Evolutionary conservation across 2,888 invertebrate genomes (phyloP), one percentile per base, ranked within the genome.

Genomic region (Notodonta ziczac): DNA sequence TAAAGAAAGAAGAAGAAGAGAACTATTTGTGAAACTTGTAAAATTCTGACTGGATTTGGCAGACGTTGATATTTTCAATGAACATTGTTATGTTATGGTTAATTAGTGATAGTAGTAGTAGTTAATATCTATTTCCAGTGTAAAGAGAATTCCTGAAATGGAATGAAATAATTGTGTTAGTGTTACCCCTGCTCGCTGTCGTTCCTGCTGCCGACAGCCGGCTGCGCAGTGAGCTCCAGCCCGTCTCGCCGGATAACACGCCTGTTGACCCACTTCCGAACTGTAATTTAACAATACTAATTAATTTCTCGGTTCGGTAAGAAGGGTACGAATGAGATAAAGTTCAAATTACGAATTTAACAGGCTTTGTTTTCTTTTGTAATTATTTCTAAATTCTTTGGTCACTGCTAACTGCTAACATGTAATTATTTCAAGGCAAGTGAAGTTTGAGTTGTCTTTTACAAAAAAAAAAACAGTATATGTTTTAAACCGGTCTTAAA

Each of bases 181-280:
- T 63, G 57, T 66, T 69, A 67, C 58, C 54, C 59, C 69, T 63
- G 60, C 59, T 56, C 50, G 59, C 64, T 65, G 61, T 66, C 64
- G 67, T 76, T 72, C 73, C 69, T 78, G 77, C 63, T 71, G 79
- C 76, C 80, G 82, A 81, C 82, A 80, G 81, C 65, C 48, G 66
- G 59, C 61, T 69, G 67, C 57, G 65, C 69, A 73, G 69, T 70
- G 65, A 67, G 74, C 71, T 77, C 63, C 75, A 73, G 72, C 64
- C 72, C 72, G 73, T 74, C 74, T 69, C 71, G 68, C 75, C 72
- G 71, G 65, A 72, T 74, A 75, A 70, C 69, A 72, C 63, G 63
- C 65, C 65, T 66, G 71, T 72, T 84, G 84, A 84, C 84, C 83
- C 73, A 81, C 72, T 81, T 86, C 62, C 54, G 56, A 66, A 61